Conservation (phyloP, 2,888 invertebrate genomes). For the Plebejus melissa region DNA sequence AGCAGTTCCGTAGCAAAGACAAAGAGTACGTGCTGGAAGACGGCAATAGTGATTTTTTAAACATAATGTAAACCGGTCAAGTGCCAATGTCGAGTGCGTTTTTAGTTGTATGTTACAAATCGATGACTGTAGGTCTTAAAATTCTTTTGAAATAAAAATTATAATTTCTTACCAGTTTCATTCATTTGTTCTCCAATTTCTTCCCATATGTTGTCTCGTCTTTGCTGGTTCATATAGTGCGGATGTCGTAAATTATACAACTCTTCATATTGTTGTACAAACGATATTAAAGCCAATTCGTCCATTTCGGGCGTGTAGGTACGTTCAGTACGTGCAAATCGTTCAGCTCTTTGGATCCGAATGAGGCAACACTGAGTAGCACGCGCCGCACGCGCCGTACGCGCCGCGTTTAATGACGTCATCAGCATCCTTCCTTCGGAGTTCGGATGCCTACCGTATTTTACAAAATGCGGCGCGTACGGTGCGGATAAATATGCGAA, state of each 20-base stretch:
- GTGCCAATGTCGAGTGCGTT: background rate
- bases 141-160: too few relatives aligned
- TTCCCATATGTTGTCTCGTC: too few relatives aligned
- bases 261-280: too few relatives aligned
- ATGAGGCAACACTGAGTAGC: too few relatives aligned
- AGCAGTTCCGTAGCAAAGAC: constrained; percentile 15
- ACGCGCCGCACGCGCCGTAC: background rate
- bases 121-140: background rate
- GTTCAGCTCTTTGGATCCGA: too few relatives aligned
- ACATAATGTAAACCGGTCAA: constrained; percentile 8
- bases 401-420: constrained; percentile 1
- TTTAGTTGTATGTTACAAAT: constrained; percentile 1
- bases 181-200: too few relatives aligned
- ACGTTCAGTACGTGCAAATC: too few relatives aligned
- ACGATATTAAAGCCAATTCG: too few relatives aligned
- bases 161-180: too few relatives aligned
- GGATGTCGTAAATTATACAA: too few relatives aligned
- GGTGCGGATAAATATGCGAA: background rate
- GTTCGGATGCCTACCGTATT: constrained; percentile 1
- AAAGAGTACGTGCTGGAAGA: constrained; percentile 26
- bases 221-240: too few relatives aligned
- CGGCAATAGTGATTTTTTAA: constrained; percentile 17
- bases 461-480: background rate
- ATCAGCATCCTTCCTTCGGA: constrained; percentile 1
- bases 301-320: too few relatives aligned